Percentiles rank a stretch among this genome's conserved stretches.
Evolutionary conservation across 1,140 invertebrate genomes (phyloP).

Genomic region (Hylaeus volcanicus): DNA sequence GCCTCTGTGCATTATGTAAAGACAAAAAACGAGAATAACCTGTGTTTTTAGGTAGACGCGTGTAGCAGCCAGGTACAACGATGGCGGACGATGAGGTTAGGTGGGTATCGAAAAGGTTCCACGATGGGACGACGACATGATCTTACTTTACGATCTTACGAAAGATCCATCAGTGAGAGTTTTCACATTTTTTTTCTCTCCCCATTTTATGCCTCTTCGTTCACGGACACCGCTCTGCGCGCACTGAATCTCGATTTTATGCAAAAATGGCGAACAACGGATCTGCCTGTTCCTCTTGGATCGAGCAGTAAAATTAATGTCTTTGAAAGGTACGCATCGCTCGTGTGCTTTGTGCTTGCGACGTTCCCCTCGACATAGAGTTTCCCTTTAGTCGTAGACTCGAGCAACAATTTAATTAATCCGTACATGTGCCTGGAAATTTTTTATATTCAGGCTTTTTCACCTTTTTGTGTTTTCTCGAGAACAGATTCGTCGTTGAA

Average conservation of each 20-base stretch:
- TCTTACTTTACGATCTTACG: background rate
- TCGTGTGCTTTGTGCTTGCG: conserved; percentile 36
- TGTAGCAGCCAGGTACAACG: conserved; percentile 81
- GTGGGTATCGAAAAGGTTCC: conserved; percentile 81
- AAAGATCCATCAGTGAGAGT: background rate
- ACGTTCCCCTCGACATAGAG: conserved; percentile 11
- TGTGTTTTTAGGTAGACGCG: conserved; percentile 77
- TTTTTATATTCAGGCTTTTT: background rate
- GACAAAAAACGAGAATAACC: too few relatives aligned
- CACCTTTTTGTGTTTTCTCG: too few relatives aligned
- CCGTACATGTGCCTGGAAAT: too few relatives aligned
- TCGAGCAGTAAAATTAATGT: conserved; percentile 47
- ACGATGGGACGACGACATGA: background rate
- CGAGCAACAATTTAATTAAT: background rate
- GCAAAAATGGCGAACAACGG: conserved; percentile 32
- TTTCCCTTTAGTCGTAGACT: background rate
- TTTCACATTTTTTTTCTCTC: conserved; percentile 4
- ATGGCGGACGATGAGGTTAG: conserved; percentile 95
- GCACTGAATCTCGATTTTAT: conserved; percentile 2
- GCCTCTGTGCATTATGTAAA: background rate
- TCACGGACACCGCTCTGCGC: background rate
- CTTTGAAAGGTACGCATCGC: conserved; percentile 59
- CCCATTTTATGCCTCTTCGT: conserved; percentile 28
- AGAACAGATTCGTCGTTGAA: too few relatives aligned
- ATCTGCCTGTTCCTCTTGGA: background rate